Percentiles rank a stretch among this genome's conserved stretches.
These are phyloP conservation scores for Cerceris ruficornis DNA, from an alignment of 2,888 invertebrate species.

Conservation along the genomic window DNA sequence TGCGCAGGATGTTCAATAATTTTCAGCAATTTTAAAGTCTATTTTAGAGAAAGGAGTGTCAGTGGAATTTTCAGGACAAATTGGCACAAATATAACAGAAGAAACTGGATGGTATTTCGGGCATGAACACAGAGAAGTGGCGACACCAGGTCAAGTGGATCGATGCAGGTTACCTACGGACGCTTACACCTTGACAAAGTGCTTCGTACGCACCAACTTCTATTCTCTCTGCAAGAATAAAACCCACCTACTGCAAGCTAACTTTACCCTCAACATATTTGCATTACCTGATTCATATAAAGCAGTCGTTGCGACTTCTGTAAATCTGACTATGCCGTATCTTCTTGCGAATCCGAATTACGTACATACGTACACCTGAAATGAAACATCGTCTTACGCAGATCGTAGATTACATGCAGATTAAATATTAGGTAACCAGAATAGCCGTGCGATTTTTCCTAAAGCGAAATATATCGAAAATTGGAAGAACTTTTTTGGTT, in stretches of 20 bases:
- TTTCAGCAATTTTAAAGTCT: not conserved
- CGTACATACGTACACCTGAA: too few species aligned
- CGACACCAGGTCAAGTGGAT: constrained; percentile 77
- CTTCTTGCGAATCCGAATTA: too few species aligned
- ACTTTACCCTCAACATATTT: not conserved
- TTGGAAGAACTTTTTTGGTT: too few species aligned
- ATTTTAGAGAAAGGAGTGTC: constrained; percentile 5
- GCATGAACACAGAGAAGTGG: constrained; percentile 54
- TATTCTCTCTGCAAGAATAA: constrained; percentile 13
- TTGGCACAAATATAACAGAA: constrained; percentile 39
- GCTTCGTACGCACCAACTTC: constrained; percentile 27
- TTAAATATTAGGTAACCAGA: too few species aligned
- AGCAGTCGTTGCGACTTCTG: too few species aligned
- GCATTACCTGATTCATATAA: not conserved
- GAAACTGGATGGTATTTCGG: constrained; percentile 55
- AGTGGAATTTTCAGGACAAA: constrained; percentile 7
- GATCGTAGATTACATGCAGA: too few species aligned
- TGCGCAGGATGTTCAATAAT: too few species aligned
- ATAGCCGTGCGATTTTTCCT: too few species aligned
- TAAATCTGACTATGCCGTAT: too few species aligned
- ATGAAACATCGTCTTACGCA: too few species aligned
- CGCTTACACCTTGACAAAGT: constrained; percentile 54
- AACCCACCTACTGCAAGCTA: not conserved
- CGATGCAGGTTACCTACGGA: constrained; percentile 75
- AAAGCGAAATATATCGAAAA: too few species aligned